A percentile compares a stretch with the other conserved stretches of the same genome.
Evolutionary conservation across 2,113 vertebrate genomes (phyloP).

Genomic region (Ranitomeya variabilis): DNA sequence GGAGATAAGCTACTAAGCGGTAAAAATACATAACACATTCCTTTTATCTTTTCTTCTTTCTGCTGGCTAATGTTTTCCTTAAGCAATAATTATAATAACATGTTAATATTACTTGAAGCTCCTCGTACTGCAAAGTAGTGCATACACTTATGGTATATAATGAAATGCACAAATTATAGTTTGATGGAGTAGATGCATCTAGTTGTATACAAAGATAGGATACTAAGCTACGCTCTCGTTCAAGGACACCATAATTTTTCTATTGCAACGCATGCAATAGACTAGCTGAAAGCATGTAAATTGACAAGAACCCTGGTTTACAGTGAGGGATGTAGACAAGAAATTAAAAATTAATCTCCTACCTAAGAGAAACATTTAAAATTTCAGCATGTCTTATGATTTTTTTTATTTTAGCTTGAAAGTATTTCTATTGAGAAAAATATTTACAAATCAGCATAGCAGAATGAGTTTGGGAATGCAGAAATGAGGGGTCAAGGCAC

Average conservation of each 20-base stretch:
- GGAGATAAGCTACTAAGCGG: background rate
- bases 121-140: background rate
- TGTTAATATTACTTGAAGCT: background rate
- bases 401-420: background rate
- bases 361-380: background rate
- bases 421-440: background rate
- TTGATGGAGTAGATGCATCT: background rate
- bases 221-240: background rate
- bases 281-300: background rate
- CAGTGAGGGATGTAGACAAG: background rate
- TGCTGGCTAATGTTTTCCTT: background rate
- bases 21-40: background rate
- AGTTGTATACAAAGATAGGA: background rate
- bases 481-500: background rate
- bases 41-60: background rate
- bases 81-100: no score
- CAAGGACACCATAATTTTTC: background rate
- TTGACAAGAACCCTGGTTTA: background rate
- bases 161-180: background rate
- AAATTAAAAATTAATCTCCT: background rate
- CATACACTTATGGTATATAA: background rate
- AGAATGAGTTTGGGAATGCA: background rate
- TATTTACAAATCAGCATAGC: background rate
- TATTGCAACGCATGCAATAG: background rate
- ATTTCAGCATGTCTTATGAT: background rate